Evolutionary conservation across 2,888 invertebrate species (phyloP).

Genomic region (Chrysina gloriosa): DNA sequence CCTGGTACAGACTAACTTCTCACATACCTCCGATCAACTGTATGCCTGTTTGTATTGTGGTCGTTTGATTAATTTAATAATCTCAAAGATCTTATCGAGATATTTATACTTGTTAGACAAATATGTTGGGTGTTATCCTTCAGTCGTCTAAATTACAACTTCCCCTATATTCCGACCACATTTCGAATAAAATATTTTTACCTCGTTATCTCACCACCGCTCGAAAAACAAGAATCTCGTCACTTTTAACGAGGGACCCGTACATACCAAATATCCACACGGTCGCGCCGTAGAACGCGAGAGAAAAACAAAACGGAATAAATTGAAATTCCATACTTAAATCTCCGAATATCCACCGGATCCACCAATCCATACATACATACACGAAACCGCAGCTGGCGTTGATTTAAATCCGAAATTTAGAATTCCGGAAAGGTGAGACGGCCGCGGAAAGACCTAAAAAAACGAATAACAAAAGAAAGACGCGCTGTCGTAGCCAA

Average conservation of each 20-base stretch:
- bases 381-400: neutral
- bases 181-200: neutral
- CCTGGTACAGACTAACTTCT: no score
- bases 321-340: constrained; percentile 11
- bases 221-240: neutral
- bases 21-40: no score
- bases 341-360: neutral
- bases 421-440: constrained; percentile 42
- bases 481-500: constrained; percentile 1
- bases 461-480: constrained; percentile 2
- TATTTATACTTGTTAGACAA: no score
- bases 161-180: no score
- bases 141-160: no score
- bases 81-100: no score
- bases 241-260: neutral
- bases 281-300: neutral
- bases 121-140: no score
- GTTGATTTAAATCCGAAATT: constrained; percentile 35
- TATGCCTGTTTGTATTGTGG: no score
- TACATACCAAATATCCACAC: neutral
- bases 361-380: neutral
- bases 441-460: constrained; percentile 26
- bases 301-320: constrained; percentile 7
- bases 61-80: no score
- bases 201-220: constrained; percentile 1